Base-by-base conservation (phyloP, 2,888 invertebrate species). In the Drosophila vallismaia region DNA sequence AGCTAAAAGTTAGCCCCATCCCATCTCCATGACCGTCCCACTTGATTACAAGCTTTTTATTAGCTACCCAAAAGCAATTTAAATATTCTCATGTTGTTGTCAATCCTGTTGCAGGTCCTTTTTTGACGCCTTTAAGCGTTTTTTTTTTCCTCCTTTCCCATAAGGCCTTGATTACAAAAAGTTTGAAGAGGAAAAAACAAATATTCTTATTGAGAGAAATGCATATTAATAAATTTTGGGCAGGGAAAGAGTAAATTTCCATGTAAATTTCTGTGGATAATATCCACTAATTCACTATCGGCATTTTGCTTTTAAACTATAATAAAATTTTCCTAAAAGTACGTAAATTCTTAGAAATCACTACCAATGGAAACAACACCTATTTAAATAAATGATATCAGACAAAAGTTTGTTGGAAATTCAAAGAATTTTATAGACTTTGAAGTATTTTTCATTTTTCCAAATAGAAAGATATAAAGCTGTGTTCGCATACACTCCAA, bases 31-130 rank as follows among this genome's bases (percentile, higher is more conserved):
- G 12, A 53, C 36, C 70, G 60, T 69, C 66, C 74, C 71, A 67
- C 78, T 80, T 86, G 77, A 76, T 86, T 76, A 77, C 79, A 82
- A 69, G 77, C 77, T 84, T 84, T 83, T 84, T 86, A 84, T 81
- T 79, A 81, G 77, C 84, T 75, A 66, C 79, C 81, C 84, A 66
- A 84, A 84, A 83, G 81, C 77, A 83, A 86, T 84, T 83, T 81
- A 71, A 76, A 80, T 83, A 80, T 85, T 73, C 77, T 86, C 75
- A 62, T 75, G 81, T 76, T 62, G 59, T 57, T 75, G 80, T 80
- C 86, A 76, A 75, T 74, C 78, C 76, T 66, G 49, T 74, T 53
- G 59, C 62, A 55, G 73, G 71, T 71, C 62, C 52, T 70, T 69
- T 72, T 81, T 64, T 54, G 24, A 59, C 64, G 81, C 81, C 78